Evolutionary conservation across 1,140 invertebrate genomes (phyloP), one percentile per base, ranked within the genome.

Genomic region (Eulimnadia texana): DNA sequence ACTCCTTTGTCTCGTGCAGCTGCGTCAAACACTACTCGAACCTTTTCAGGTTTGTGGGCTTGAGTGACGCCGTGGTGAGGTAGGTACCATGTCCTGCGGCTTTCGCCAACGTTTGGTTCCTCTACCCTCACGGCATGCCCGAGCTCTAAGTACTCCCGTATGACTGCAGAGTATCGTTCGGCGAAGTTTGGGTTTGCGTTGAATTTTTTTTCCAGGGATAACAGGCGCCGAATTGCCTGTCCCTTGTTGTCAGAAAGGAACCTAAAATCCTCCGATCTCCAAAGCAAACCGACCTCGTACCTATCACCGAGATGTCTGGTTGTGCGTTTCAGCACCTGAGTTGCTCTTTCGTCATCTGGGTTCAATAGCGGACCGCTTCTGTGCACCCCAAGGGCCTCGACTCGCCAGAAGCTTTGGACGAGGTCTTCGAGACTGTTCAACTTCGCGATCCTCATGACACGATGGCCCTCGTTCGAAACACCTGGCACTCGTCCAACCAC

Each of bases 51-150:
- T 47, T 56, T 65, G 25, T 64, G 59, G 0, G 64, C 61, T 10
- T 58, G 68, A 19, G 67, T 19, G 0, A 77, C 71, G 1, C 53
- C 60, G 49, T 75, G 73, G 68, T 78, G 76, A 6, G 74, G 72
- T 13, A 77, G 69, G 72, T 77, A 70, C 69, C 66, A 68, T 11
- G 57, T 59, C 20, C 24, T 59, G 3, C 33, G 25, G 25, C 10
- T 10, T 42, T 24, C 25, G 10, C 57, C 54, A 11, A 24, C 57
- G 33, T 16, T 42, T 16, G 42, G 16, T 59, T 59, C 57, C 42
- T 47, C 57, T 19, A 64, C 29, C 52, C 64, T 64, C 19, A 57
- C 6, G 16, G 58, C 57, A 53, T 58, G 61, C 1, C 60, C 60
- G 49, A 64, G 61, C 23, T 27, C 13, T 11, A 64, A 16, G 49